Base-by-base conservation (phyloP, 2,888 invertebrate species). In the Euzetes globulus region DNA sequence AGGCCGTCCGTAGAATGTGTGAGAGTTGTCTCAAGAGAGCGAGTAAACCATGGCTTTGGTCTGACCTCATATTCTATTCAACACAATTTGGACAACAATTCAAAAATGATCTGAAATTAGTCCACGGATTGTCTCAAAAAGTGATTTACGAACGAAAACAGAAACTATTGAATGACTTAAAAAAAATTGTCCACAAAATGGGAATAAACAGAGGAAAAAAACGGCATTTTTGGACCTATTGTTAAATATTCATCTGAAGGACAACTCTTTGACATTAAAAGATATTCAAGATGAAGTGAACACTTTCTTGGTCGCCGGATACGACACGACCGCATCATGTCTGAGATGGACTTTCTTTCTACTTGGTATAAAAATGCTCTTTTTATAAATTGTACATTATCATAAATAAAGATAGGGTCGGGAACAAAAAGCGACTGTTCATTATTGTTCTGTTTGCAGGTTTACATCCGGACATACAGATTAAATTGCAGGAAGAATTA, bases 201-300 rank as follows among this genome's bases (percentile, higher is more conserved):
- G 22, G 11, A 17, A 55, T 0, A 47, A 41, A 15, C n/a, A 6
- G 3, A 60, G 37, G 19, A 79, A 79, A 52, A 77, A 80, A 33
- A 77, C 82, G 47, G 84, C 84, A 9, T 84, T 85, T 79, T 80
- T 85, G 70, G 85, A 85, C 79, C 79, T 85, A 78, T 78, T 85
- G 37, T 78, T 85, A 50, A 80, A 81, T 58, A 77, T 82, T 52
- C 79, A 81, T 25, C 79, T 81, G 11, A 79, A 81, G 19, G 77
- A 79, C 6, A 22, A 76, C n/a, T 37, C 60, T n/a, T 78, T 84
- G 71, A 81, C 82, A 2, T 78, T 81, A 71, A 80, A 81, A 13
- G 84, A 84, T 74, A 82, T 85, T 45, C 79, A 82, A 50, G 85
- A 85, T 76, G 85, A 85, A 79, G 84, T 85, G 33, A 85, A 85